These are phyloP conservation scores for Mesocentrotus franciscanus DNA, from an alignment of 53 echinoderm and acorn worm species.

Conservation along the genomic window DNA sequence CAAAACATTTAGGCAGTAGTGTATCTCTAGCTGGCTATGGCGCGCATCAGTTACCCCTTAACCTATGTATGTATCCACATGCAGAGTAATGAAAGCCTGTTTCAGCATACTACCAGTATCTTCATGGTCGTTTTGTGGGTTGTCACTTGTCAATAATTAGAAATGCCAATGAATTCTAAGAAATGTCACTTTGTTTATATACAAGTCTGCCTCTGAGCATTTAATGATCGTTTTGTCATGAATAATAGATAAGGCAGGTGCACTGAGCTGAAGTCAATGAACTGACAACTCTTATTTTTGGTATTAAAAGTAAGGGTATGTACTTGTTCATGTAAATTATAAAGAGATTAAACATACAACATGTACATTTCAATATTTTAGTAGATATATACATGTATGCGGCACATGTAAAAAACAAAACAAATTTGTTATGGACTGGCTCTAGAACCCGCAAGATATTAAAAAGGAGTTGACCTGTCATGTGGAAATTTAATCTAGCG, in stretches of 20 bases:
- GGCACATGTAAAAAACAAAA: background rate
- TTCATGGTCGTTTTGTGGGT: background rate
- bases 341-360: background rate
- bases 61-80: background rate
- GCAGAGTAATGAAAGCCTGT: background rate
- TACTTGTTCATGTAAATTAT: background rate
- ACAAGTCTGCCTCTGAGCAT: background rate
- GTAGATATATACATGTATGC: background rate
- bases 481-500: slow-evolving; percentile 54
- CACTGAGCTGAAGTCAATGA: background rate
- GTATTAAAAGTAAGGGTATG: background rate
- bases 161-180: slow-evolving; percentile 43
- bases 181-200: background rate
- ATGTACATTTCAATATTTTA: background rate
- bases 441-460: background rate
- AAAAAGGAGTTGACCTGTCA: slow-evolving; percentile 36
- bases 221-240: background rate
- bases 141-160: background rate
- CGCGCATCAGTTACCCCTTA: background rate
- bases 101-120: slow-evolving; percentile 2
- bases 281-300: background rate
- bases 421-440: slow-evolving; percentile 18
- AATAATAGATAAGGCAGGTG: background rate
- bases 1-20: no score
- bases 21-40: background rate